A percentile compares a stretch with the other conserved stretches of the same genome.
Conservation (phyloP, 2,113 vertebrate genomes). For the Penelope pileata region DNA sequence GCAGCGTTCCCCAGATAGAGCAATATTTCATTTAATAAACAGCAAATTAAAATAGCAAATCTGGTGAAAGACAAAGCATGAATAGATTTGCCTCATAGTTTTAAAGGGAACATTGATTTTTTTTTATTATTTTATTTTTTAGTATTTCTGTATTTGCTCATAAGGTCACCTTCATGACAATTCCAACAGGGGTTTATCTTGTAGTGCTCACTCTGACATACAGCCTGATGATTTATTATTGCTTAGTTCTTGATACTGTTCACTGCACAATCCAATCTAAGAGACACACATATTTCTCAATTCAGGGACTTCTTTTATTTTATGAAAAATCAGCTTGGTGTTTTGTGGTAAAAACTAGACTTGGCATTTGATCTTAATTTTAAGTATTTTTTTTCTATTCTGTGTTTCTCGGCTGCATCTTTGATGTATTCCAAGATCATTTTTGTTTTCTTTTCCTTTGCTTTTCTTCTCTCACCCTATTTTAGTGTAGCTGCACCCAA, state of each 20-base stretch:
- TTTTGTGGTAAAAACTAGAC: constrained; percentile 71
- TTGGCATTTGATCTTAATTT: constrained; percentile 70
- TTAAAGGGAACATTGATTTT: constrained; percentile 47
- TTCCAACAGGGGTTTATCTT: constrained; percentile 79
- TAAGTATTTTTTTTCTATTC: constrained; percentile 46
- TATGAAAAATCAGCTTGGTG: constrained; percentile 80
- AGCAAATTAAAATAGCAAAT: constrained; percentile 73
- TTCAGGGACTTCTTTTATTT: constrained; percentile 85
- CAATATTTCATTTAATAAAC: constrained; percentile 74
- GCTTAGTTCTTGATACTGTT: constrained; percentile 85
- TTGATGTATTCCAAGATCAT: constrained; percentile 1
- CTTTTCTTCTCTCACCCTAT: constrained; percentile 20
- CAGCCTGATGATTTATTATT: constrained; percentile 84
- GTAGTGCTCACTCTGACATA: constrained; percentile 78
- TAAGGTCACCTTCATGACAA: constrained; percentile 85
- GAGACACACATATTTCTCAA: constrained; percentile 88
- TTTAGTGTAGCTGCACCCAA: constrained; percentile 2
- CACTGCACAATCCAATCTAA: constrained; percentile 88
- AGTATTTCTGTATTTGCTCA: constrained; percentile 49
- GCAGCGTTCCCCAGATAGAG: constrained; percentile 54
- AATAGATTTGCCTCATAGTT: constrained; percentile 54
- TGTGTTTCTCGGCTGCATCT: constrained; percentile 11
- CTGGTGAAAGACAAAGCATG: constrained; percentile 32
- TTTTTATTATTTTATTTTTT: constrained; percentile 46
- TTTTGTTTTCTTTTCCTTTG: constrained; percentile 27